Evolutionary conservation across 2,113 vertebrate species (phyloP).

Genomic region (Dermatemys mawii): DNA sequence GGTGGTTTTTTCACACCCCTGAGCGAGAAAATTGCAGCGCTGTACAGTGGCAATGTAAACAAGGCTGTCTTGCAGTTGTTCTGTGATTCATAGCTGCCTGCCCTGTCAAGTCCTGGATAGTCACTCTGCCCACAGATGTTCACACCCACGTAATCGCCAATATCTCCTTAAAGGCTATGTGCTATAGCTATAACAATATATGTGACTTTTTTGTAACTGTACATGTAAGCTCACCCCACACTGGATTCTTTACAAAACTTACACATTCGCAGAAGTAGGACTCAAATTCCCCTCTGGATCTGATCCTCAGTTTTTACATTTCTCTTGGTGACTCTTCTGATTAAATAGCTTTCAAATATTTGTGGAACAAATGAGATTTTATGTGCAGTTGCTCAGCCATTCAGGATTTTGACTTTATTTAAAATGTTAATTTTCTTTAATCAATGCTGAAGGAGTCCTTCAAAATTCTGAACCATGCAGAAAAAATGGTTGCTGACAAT

Average conservation of each 20-base stretch:
- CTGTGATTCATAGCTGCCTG: neutral
- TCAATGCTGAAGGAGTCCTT: conserved; percentile 37
- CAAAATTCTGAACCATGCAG: conserved; percentile 9
- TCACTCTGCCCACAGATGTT: neutral
- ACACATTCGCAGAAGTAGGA: neutral
- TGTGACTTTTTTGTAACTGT: neutral
- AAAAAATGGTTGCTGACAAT: neutral
- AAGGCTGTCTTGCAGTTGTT: neutral
- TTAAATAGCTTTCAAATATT: neutral
- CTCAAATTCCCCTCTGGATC: conserved; percentile 22
- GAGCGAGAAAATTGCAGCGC: no score
- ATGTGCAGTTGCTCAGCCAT: neutral
- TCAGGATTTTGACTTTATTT: conserved; percentile 14
- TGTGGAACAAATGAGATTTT: conserved; percentile 41
- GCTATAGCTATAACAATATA: neutral
- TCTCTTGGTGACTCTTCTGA: neutral
- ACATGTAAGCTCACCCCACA: neutral
- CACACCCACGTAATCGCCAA: rapidly evolving
- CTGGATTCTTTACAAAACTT: neutral
- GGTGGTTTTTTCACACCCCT: no score
- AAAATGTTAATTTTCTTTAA: conserved; percentile 44
- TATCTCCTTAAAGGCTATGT: neutral
- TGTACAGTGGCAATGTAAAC: no score
- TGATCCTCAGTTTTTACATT: conserved; percentile 22
- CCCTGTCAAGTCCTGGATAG: neutral